These are phyloP conservation scores for Xestoiulus laeticollis DNA, from an alignment of 2,888 invertebrate genomes.

Conservation along the genomic window DNA sequence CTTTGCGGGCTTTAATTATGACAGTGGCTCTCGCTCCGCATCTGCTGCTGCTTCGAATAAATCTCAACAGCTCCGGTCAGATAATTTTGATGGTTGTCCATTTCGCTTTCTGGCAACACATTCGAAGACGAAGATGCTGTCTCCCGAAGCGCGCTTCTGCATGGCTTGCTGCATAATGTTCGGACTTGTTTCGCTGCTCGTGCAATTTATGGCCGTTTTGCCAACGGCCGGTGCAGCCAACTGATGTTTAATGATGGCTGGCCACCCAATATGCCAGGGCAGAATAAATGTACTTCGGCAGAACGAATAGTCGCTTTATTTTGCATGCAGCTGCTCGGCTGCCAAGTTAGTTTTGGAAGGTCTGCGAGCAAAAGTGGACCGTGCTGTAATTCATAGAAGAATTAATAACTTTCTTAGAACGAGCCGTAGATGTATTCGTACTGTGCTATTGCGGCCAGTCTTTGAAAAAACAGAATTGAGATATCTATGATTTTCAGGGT, in stretches of 20 bases:
- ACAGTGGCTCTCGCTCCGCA: not conserved
- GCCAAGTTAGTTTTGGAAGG: no score
- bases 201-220: not conserved
- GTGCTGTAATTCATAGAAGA: no score
- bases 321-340: no score
- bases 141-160: not conserved
- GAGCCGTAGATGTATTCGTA: no score
- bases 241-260: not conserved
- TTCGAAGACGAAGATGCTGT: not conserved
- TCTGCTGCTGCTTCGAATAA: constrained; percentile 1
- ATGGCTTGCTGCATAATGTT: not conserved
- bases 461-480: no score
- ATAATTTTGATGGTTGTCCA: not conserved
- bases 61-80: constrained; percentile 1
- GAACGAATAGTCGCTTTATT: no score
- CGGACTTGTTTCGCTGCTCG: not conserved
- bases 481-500: no score
- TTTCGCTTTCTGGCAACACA: not conserved
- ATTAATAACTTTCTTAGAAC: no score
- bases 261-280: not conserved
- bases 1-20: not conserved
- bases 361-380: no score
- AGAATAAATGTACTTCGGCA: no score
- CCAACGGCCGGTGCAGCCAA: not conserved
- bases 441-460: no score